Evolutionary conservation across 2,113 vertebrate genomes (phyloP), one percentile per base, ranked within the genome.

Genomic region (Cepphus grylle): DNA sequence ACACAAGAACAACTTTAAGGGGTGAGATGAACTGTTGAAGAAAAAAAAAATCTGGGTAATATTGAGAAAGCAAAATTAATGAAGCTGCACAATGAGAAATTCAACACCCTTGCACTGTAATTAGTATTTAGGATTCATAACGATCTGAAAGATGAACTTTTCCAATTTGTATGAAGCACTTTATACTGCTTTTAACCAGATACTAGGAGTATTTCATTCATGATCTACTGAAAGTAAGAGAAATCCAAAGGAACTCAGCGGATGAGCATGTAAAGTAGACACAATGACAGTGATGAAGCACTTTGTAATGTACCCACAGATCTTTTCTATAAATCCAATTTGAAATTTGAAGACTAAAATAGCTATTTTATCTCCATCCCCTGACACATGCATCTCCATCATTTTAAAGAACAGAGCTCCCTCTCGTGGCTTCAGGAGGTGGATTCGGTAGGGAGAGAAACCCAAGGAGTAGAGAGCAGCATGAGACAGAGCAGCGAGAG

Each of bases 401-500:
- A 97, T 97, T 93, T 92, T 30, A 86, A 96, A 90, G 95, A 96
- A 78, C 69, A 95, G 72, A 97, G 97, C 98, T 96, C 98, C 98
- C 97, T 97, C 98, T 98, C 67, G 97, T 98, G 98, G 97, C 73
- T 86, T 86, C 36, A 36, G 55, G 93, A 47, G 8, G 71, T 49
- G 94, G 76, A 80, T 52, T 36, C 30, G 19, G 30, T 53, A 12
- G 45, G n/a, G 38, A 21, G 5, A 13, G 25, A 67, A 10, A 6
- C 26, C 38, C 38, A 56, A 21, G 10, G 2, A 26, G 25, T 6
- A 22, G 5, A 90, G 47, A 63, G 42, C 59, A 83, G 13, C 50
- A 42, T 1, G 36, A 65, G 36, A 45, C 15, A 38, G 22, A 30
- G 0, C 5, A 65, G 36, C 0, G 27, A 61, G 45, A 58, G 36